These are phyloP conservation scores for Zootermopsis nevadensis DNA, from an alignment of 2,888 invertebrate genomes.

Conservation along the genomic window DNA sequence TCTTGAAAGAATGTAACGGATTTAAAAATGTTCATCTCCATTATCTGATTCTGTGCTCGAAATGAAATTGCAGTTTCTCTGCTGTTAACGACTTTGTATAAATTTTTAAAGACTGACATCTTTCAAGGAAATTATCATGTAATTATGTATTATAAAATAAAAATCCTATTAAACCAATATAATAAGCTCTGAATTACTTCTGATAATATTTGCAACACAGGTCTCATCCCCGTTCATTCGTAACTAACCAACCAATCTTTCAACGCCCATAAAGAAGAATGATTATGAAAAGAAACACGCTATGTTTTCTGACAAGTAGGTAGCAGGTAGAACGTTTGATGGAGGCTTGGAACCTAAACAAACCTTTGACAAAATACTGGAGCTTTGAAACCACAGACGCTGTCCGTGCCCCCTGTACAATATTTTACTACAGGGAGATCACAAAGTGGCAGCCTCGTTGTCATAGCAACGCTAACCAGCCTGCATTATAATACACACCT, in stretches of 20 bases:
- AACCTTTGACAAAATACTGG: constrained; percentile 16
- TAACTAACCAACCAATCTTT: background rate
- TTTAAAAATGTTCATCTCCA: no score
- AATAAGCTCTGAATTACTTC: no score
- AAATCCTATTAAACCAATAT: no score
- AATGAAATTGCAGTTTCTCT: no score
- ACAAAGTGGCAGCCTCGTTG: background rate
- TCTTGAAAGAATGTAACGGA: no score
- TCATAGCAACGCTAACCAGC: background rate
- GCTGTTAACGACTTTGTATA: no score
- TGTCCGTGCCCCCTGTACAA: no score
- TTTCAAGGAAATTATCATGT: no score
- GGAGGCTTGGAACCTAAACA: constrained; percentile 20
- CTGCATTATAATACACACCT: background rate
- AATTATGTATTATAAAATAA: no score
- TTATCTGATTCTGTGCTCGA: no score
- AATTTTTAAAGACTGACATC: no score
- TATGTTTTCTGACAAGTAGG: constrained; percentile 24
- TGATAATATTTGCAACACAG: no score
- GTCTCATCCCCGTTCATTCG: background rate
- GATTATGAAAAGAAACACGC: constrained; percentile 16
- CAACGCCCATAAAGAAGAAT: background rate
- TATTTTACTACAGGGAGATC: background rate
- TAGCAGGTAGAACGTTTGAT: constrained; percentile 19
- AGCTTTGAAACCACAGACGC: background rate